These are phyloP conservation scores for Drosophila pegasa DNA, from an alignment of 2,888 invertebrate genomes.

Conservation along the genomic window DNA sequence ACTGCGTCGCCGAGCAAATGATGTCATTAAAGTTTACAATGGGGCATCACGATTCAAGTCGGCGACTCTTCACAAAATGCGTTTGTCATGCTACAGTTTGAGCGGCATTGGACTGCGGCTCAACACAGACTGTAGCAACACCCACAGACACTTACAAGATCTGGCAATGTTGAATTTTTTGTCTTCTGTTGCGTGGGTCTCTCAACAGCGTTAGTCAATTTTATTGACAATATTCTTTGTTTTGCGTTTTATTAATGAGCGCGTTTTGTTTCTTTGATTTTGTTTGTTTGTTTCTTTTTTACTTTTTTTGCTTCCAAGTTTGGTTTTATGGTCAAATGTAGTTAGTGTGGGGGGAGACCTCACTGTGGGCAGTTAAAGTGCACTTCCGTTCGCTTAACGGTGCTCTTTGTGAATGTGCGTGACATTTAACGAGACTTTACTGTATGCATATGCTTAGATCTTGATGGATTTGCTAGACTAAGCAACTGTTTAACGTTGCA, in stretches of 20 bases:
- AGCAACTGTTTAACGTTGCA: slow-evolving; percentile 2
- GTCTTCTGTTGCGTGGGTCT: slow-evolving; percentile 55
- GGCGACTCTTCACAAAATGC: slow-evolving; percentile 50
- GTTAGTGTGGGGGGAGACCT: slow-evolving; percentile 33
- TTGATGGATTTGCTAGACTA: slow-evolving; percentile 22
- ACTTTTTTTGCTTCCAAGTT: slow-evolving; percentile 40
- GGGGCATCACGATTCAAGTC: slow-evolving; percentile 55
- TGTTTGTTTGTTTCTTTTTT: slow-evolving; percentile 7
- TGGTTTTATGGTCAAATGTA: slow-evolving; percentile 47
- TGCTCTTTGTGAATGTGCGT: slow-evolving; percentile 56
- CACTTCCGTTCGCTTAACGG: slow-evolving; percentile 74
- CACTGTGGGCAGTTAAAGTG: slow-evolving; percentile 68
- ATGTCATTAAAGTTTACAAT: slow-evolving; percentile 70
- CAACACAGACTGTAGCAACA: slow-evolving; percentile 31
- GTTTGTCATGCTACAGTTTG: slow-evolving; percentile 73
- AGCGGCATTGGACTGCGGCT: slow-evolving; percentile 38
- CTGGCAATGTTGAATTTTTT: slow-evolving; percentile 22
- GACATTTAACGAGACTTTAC: slow-evolving; percentile 32
- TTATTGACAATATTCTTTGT: slow-evolving; percentile 74
- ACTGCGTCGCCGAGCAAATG: slow-evolving; percentile 53
- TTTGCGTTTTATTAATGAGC: slow-evolving; percentile 73
- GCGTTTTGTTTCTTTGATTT: slow-evolving; percentile 61
- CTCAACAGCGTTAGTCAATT: slow-evolving; percentile 36
- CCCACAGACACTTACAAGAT: slow-evolving; percentile 47
- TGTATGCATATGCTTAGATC: neutral